Percentiles rank a stretch among this genome's conserved stretches.
Evolutionary conservation across 2,888 invertebrate genomes (phyloP).

Genomic region (Marasmarcha lunaedactyla): DNA sequence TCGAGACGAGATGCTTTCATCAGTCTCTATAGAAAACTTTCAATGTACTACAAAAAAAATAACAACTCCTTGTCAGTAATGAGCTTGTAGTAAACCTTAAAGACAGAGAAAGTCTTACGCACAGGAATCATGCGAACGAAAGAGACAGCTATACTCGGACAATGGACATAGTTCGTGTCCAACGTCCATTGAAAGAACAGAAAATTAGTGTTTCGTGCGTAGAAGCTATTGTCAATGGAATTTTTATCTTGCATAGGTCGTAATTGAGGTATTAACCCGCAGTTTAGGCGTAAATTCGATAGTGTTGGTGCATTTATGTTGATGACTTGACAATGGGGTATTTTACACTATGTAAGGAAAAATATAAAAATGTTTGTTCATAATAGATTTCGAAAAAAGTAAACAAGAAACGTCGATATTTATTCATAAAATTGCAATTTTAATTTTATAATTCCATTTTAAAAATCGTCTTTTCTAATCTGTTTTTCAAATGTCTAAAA

Average conservation of each 20-base stretch:
- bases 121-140: not conserved
- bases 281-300: not conserved
- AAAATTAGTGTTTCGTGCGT: not conserved
- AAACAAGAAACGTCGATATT: too few relatives aligned
- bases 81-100: not conserved
- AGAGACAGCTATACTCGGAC: not conserved
- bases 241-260: not conserved
- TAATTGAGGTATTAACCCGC: not conserved
- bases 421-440: too few relatives aligned
- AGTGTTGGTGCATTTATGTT: not conserved
- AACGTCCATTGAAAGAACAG: not conserved
- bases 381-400: too few relatives aligned
- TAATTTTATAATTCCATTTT: too few relatives aligned
- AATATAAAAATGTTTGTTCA: too few relatives aligned
- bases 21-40: conserved; percentile 1
- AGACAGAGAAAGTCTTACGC: not conserved
- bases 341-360: too few relatives aligned
- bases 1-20: not conserved
- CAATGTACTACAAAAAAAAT: conserved; percentile 1
- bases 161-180: not conserved
- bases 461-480: too few relatives aligned
- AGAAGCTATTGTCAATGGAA: not conserved
- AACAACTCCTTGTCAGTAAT: not conserved
- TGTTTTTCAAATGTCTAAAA: too few relatives aligned
- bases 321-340: too few relatives aligned